These are phyloP conservation scores for Elgaria multicarinata DNA, from an alignment of 2,113 vertebrate genomes.

Conservation along the genomic window DNA sequence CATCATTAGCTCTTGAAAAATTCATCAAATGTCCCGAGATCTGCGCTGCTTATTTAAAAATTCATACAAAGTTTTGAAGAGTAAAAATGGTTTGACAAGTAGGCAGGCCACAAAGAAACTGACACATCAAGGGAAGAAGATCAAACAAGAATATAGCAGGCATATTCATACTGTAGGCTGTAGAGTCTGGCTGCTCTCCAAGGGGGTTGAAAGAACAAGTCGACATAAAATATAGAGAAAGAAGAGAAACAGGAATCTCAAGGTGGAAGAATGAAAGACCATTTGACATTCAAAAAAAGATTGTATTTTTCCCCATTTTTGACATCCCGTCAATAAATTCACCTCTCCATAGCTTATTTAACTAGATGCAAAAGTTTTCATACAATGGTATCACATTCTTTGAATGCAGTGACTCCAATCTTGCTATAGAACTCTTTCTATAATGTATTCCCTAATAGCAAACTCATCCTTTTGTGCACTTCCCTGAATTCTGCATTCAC, in stretches of 20 bases:
- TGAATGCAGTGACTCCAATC: slow-evolving; percentile 14
- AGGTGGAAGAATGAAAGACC: slow-evolving; percentile 74
- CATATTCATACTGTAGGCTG: slow-evolving; percentile 71
- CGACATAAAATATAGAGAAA: slow-evolving; percentile 76
- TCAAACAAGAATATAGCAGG: slow-evolving; percentile 75
- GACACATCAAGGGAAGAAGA: slow-evolving; percentile 80
- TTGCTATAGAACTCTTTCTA: background rate
- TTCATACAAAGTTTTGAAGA: slow-evolving; percentile 78
- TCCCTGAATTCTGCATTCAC: no score
- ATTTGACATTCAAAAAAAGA: slow-evolving; percentile 75
- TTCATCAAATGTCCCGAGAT: slow-evolving; percentile 72
- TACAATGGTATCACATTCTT: background rate
- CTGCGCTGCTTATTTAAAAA: slow-evolving; percentile 74
- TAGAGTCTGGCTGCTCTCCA: slow-evolving; percentile 72
- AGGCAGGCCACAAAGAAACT: slow-evolving; percentile 79
- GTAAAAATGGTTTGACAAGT: slow-evolving; percentile 78
- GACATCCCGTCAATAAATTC: slow-evolving; percentile 70
- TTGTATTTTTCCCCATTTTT: slow-evolving; percentile 62
- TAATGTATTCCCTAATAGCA: background rate
- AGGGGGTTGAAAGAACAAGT: slow-evolving; percentile 76
- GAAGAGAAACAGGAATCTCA: slow-evolving; percentile 75
- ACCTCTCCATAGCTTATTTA: slow-evolving; percentile 64
- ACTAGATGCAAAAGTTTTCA: slow-evolving; percentile 53
- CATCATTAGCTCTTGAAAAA: slow-evolving; percentile 76
- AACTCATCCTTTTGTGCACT: no score